These are phyloP conservation scores for Muschampia plurimacula DNA, from an alignment of 2,888 invertebrate species.

Conservation along the genomic window DNA sequence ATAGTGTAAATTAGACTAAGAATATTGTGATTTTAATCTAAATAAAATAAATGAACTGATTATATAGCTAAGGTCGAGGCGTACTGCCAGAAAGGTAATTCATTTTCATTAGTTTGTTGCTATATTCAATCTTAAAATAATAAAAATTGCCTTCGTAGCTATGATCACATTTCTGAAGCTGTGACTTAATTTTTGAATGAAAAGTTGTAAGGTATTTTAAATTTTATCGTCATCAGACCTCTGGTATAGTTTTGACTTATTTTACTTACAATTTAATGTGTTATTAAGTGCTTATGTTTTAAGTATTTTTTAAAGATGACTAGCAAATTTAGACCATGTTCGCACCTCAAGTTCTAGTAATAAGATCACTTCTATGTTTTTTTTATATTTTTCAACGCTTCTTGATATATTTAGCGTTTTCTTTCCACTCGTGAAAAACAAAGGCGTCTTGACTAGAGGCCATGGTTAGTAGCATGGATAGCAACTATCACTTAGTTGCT, in stretches of 20 bases:
- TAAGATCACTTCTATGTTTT: too few relatives aligned
- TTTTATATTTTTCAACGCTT: too few relatives aligned
- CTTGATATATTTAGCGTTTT: too few relatives aligned
- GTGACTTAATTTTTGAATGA: constrained; percentile 26
- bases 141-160: neutral
- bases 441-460: too few relatives aligned
- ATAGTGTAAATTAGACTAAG: too few relatives aligned
- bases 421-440: too few relatives aligned
- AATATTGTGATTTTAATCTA: constrained; percentile 32
- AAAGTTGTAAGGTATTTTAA: neutral
- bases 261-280: neutral
- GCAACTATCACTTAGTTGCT: too few relatives aligned
- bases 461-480: too few relatives aligned
- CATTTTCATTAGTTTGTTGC: neutral
- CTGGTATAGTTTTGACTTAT: neutral
- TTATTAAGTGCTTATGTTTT: neutral
- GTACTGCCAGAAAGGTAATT: constrained; percentile 23
- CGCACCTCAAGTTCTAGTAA: too few relatives aligned
- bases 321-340: constrained; percentile 13
- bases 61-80: constrained; percentile 14
- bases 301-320: constrained; percentile 10
- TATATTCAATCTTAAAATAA: neutral
- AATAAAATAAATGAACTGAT: constrained; percentile 37
- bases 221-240: neutral
- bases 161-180: constrained; percentile 1